Base-by-base conservation (phyloP, 1,140 invertebrate genomes). In the Neoseiulus cucumeris region DNA sequence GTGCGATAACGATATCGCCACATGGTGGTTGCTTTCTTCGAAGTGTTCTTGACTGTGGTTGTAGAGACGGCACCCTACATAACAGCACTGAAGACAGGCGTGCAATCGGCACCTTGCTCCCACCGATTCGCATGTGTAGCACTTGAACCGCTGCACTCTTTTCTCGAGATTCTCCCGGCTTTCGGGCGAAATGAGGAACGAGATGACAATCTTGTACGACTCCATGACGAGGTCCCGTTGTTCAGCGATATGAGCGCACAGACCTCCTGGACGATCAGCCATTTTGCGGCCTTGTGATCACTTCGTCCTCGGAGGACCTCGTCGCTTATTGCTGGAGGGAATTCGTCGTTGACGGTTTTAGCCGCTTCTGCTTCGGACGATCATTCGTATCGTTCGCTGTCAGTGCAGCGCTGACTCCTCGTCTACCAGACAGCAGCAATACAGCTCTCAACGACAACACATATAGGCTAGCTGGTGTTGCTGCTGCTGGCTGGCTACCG, bases 61-160 rank as follows among this genome's bases (percentile, higher is more conserved):
- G 39, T 82, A 80, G 59, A 77, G 80, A 69, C 87, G 87, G 74
- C 91, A 95, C 22, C 87, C 90, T 76, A 94, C 90, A 76, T 83
- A 91, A 69, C 92, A 87, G 78, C 91, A 95, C 68, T 89, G 85
- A 28, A 94, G 77, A 75, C 91, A 95, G 29, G 87, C 86, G 77
- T 91, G 88, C 66, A 92, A 77, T 51, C 87, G 81, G 14, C 25
- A 25, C 25, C 51, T 59, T 14, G 51, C 51, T 17, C 51, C 25
- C 17, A 33, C 25, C 25, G 25, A 25, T 59, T 59, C 33, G 9
- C 51, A 59, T 14, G 51, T 29, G 51, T 29, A 59, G 51, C 51
- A 59, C 33, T 33, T 25, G 33, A 25, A 59, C 4, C 25, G 25
- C 22, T 59, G 25, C 22, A 59, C 51, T 33, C 33, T 59, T 25